Base-by-base conservation (phyloP, 1,140 invertebrate genomes). In the Polypedilum pembai region DNA sequence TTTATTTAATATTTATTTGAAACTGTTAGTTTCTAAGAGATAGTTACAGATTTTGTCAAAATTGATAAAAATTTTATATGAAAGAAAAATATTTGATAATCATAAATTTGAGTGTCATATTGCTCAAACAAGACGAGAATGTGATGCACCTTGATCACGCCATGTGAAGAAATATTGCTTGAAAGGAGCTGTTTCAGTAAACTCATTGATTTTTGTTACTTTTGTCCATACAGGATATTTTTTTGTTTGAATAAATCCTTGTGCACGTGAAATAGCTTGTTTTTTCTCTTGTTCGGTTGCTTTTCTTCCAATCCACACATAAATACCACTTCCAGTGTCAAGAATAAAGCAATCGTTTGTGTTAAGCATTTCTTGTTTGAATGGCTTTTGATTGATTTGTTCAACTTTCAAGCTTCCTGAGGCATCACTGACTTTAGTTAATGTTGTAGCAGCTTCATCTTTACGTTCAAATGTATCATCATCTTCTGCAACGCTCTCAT, bases 331-430 rank as follows among this genome's bases (percentile, higher is more conserved):
- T 4, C 89, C 91, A 7, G 92, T 91, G 80, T 95, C 93, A 79
- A 96, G 81, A 75, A 95, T 91, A 77, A 94, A 95, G 75, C 90
- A 91, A 79, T 95, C 93, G 86, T 91, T 86, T 18, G 90, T 88
- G 75, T 92, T 88, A n/a, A 94, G 83, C 79, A 88, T 85, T 24
- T 88, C 86, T 80, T 91, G 89, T 73, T 85, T 86, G 75, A 92
- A 84, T 3, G 92, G 92, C 77, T 89, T 91, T 65, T 85, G 82
- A 8, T 82, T 81, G 41, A 94, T 82, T 73, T 88, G 84, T 8
- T 89, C 88, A 3, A 90, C 85, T 77, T 88, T 84, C 33, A 93
- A 74, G 66, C 83, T 84, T 0, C 91, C 91, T 75, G 84, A 86
- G 20, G 85, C 86, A 82, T 94, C 92, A 12, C 89, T 88, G 0